Evolutionary conservation across 2,888 invertebrate genomes (phyloP), one percentile per base, ranked within the genome.

Genomic region (Parnassius glacialis): DNA sequence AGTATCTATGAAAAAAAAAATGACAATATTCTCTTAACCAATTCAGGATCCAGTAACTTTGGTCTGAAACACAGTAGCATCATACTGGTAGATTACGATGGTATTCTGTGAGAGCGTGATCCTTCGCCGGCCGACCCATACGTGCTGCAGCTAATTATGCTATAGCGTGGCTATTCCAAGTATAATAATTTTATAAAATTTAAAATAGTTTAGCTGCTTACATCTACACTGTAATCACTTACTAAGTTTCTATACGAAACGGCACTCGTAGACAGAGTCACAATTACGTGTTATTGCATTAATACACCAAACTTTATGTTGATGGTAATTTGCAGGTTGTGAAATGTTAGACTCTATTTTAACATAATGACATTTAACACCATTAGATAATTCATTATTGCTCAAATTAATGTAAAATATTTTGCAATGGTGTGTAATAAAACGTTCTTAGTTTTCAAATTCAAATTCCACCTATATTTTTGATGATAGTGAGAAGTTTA

Each of bases 201-300:
- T 1, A 16, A 50, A 54, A 3, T 56, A 20, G 42, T 51, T 13
- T 12, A 11, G 43, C 47, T 44, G 54, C 58, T 52, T 48, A 16
- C 10, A 2, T n/a, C 10, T 64, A 58, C 52, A 45, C 61, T 58
- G 65, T 65, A 64, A 66, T 65, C 65, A 55, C 65, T 57, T 66
- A 61, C 61, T 68, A 66, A 25, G 57, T 64, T 52, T 66, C 59
- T 62, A 62, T 64, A 63, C 58, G 65, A 61, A 54, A 62, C 57
- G 61, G 58, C 62, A 64, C 63, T 66, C 64, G 60, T 59, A 64
- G 65, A 65, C 48, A 50, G 52, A 55, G 64, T 66, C 56, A 66
- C 66, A 62, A 68, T 66, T 59, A 64, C 60, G 53, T 61, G 66
- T 66, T 65, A 65, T 64, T 64, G 64, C 62, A 65, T 64, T 66